Evolutionary conservation across 2,888 invertebrate species (phyloP), one percentile per base, ranked within the genome.

Genomic region (Lapara coniferarum): DNA sequence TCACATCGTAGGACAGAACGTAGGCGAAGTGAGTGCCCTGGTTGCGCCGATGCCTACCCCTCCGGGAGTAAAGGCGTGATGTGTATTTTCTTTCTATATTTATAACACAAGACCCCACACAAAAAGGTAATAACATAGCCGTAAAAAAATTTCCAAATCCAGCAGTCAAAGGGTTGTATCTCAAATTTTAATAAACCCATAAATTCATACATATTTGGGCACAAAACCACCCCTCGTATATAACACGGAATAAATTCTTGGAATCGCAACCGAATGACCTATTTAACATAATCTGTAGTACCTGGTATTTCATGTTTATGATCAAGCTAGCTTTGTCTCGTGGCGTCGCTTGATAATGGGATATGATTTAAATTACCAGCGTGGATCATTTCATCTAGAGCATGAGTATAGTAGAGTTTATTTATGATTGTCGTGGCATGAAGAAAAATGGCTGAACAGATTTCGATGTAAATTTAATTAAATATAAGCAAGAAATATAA

Each of bases 251-350:
- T 69, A 69, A 69, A 53, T 63, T 52, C 37, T 14, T 10, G 16
- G 52, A 63, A 37, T 53, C 44, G 63, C 72, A 70, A 70, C 73
- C 72, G 78, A 79, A 79, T 77, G 77, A 76, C 72, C 71, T 74
- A 69, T 72, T 73, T 73, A 73, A 69, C 73, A 74, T 73, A 73
- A 72, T 72, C 72, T 71, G 74, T 71, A 73, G 69, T 74, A 74
- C 71, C 73, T 71, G 68, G n/a, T 14, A 58, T 52, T 53, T 59
- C 53, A 51, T 63, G 59, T 69, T 69, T 69, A 69, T 69, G 53
- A 63, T 25, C 19, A 46, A 19, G 49, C 63, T 59, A 59, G 10
- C 44, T 77, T 78, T 74, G 75, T 71, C 73, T 70, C 71, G 72
- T 77, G 77, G 74, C 49, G 19, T 63, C 13, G 19, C 13, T 19